Evolutionary conservation across 2,113 vertebrate species (phyloP), one percentile per base, ranked within the genome.

Genomic region (Argyrosomus japonicus): DNA sequence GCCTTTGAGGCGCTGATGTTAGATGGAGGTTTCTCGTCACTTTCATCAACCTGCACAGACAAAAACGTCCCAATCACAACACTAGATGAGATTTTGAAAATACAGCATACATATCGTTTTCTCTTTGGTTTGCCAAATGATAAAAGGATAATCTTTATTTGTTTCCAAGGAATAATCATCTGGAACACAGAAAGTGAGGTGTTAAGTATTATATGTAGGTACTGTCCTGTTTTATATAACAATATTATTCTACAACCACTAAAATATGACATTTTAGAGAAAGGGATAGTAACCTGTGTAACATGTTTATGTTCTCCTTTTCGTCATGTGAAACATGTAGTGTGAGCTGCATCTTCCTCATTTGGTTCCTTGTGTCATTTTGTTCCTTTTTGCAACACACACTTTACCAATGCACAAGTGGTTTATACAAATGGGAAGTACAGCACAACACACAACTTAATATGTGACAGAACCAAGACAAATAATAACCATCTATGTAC

Each of bases 241-340:
- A 43, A 29, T 18, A 21, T 53, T 29, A 64, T 54, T 21, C 43
- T 9, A n/a, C 18, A 53, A 36, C 19, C 13, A 56, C 1, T 21
- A 32, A 40, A 61, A 40, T 58, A 23, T 51, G 15, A 61, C 27
- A 62, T 36, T 53, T 61, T 6, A 53, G 6, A n/a, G 11, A 63
- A 45, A 51, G 4, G 14, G 23, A 14, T 13, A 18, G 3, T 74
- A 40, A 10, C 25, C n/a, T n/a, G n/a, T n/a, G n/a, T n/a, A n/a
- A n/a, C 2, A 14, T 21, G 9, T 74, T 68, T 13, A 77, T 85
- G 86, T 90, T 89, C 87, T 85, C 25, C 50, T 86, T 83, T 89
- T 57, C 4, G 29, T 1, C 1, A 3, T 72, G 75, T 45, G 56
- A 82, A 88, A 86, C 63, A 4, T 21, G 29, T 12, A 57, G 21